Base-by-base conservation (phyloP, 2,888 invertebrate genomes). In the Cephus nigrinus region DNA sequence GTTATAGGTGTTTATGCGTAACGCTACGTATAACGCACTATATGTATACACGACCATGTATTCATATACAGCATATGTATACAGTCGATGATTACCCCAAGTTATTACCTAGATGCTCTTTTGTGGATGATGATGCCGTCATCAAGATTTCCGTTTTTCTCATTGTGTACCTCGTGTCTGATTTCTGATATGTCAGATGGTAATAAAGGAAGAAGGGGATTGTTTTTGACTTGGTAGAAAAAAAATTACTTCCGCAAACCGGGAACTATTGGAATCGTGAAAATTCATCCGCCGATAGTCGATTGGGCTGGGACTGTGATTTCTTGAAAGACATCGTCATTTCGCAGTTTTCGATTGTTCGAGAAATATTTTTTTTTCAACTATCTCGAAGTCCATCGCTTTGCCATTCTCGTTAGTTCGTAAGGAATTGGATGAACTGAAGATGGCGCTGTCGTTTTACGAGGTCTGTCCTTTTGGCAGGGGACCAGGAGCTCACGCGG, bases 81-180 rank as follows among this genome's bases (percentile, higher is more conserved):
- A 79, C 85, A 85, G 86, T 86, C 85, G 85, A 88, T 89, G 88
- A 89, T 90, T 90, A 89, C 88, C 85, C 86, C 87, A 78, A 83
- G 84, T 86, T 86, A 89, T 87, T 87, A 87, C 83, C 83, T 82
- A 85, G 86, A 86, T 86, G 85, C 82, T 83, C 86, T 85, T 87
- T 88, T 89, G 84, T 86, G 73, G 73, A 73, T 35, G 79, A 79
- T 78, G 84, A 82, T 79, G 80, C 76, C 76, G 80, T 69, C 80
- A 78, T 81, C 82, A 32, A 69, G 69, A 73, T 73, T 73, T 34
- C 73, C 73, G 73, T 73, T 73, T 40, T 73, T 12, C 35, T 73
- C 34, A 35, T 73, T 73, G 69, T 69, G 69, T 15, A 12, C 31
- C 69, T 4, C 5, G 1, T 5, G 30, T 32, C 12, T 32, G 69